A percentile compares a stretch with the other conserved stretches of the same genome.
phyloP scores from a whole-genome alignment of 2,113 vertebrate genomes.

The Pelodiscus sinensis region DNA sequence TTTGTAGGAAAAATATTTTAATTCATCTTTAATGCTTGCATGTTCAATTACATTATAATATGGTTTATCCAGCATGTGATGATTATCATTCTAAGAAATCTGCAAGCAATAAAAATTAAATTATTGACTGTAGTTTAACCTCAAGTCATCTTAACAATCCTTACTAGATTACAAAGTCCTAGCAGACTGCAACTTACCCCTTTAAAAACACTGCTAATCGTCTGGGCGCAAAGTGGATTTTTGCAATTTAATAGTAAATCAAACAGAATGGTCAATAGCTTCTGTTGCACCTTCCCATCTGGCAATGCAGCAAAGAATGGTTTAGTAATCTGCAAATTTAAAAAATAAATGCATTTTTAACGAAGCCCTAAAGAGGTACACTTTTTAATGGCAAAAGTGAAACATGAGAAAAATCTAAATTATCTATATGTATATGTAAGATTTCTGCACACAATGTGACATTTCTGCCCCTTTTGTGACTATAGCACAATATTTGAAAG shows the following conservation, averaged over 20 bases:
- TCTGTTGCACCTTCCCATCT: constrained; percentile 87
- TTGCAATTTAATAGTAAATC: constrained; percentile 87
- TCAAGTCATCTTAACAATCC: rapidly evolving
- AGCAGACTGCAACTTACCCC: constrained; percentile 79
- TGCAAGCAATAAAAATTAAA: neutral
- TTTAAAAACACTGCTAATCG: constrained; percentile 90
- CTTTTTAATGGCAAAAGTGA: neutral
- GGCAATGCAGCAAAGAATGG: constrained; percentile 87
- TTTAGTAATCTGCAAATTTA: constrained; percentile 86
- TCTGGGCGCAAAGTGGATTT: constrained; percentile 81
- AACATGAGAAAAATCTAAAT: neutral
- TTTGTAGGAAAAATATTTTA: neutral
- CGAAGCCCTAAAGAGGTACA: neutral
- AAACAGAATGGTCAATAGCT: constrained; percentile 86
- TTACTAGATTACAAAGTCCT: neutral
- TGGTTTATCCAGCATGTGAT: neutral
- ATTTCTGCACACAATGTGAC: neutral
- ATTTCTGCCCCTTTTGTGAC: neutral
- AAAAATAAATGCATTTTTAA: neutral
- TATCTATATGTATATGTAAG: neutral
- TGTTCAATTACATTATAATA: neutral
- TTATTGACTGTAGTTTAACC: neutral
- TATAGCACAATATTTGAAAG: neutral
- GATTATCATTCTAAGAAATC: neutral
- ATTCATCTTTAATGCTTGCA: neutral